phyloP scores from a whole-genome alignment of 2,888 invertebrate genomes.

The Acleris laterana region DNA sequence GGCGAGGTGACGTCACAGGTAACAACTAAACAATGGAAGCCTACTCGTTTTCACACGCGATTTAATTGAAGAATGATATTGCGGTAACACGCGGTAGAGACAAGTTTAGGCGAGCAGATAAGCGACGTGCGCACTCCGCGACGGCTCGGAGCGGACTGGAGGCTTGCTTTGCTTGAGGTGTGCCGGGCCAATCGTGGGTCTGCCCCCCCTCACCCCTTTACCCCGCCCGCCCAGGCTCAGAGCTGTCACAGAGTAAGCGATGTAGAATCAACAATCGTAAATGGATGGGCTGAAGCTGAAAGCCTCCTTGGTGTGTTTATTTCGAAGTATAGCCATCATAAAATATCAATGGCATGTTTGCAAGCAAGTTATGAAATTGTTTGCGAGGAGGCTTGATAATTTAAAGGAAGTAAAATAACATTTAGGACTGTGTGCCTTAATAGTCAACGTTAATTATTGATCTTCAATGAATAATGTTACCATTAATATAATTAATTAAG shows the following conservation, averaged over 20 bases:
- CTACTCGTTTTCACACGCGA: constrained; percentile 50
- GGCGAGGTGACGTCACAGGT: constrained; percentile 52
- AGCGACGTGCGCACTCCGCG: constrained; percentile 49
- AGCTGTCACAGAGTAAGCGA: constrained; percentile 48
- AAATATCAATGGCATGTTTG: no score
- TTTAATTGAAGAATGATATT: constrained; percentile 72
- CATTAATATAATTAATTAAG: no score
- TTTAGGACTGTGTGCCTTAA: no score
- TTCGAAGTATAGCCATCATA: background rate
- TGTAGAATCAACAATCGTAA: constrained; percentile 49
- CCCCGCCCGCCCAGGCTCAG: constrained; percentile 69
- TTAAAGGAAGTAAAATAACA: no score
- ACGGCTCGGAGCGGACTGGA: constrained; percentile 66
- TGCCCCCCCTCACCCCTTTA: constrained; percentile 51
- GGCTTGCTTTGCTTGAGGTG: constrained; percentile 58
- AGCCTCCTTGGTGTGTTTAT: constrained; percentile 14
- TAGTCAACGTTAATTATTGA: no score
- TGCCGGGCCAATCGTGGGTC: constrained; percentile 60
- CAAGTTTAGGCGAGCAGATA: constrained; percentile 39
- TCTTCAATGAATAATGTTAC: no score
- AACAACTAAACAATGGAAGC: constrained; percentile 49
- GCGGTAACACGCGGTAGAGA: constrained; percentile 61
- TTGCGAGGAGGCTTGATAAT: no score
- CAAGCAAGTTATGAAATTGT: no score
- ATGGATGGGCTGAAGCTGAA: constrained; percentile 15